These are phyloP conservation scores for Myotis brandtii DNA, from an alignment of 2,113 vertebrate genomes.

Conservation along the genomic window DNA sequence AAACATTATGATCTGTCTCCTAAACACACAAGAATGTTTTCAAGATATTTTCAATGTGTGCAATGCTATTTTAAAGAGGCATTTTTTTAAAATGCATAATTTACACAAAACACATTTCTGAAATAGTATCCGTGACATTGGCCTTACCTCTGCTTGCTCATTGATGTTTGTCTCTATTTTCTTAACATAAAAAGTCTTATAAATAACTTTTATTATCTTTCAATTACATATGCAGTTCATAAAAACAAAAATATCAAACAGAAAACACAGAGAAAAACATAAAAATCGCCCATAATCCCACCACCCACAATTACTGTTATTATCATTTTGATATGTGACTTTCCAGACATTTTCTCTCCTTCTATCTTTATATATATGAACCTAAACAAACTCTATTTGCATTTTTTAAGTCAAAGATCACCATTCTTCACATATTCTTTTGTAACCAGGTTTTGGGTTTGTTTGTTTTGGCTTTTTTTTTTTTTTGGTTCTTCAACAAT, in stretches of 20 bases:
- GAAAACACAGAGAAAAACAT: not conserved
- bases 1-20: not conserved
- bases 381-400: not conserved
- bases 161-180: not conserved
- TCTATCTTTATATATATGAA: not conserved
- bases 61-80: not conserved
- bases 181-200: not conserved
- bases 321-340: not conserved
- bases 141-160: not conserved
- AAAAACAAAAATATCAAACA: not conserved
- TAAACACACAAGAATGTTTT: not conserved
- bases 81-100: not conserved
- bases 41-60: not conserved
- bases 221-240: not conserved
- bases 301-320: not conserved
- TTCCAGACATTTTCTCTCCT: not conserved
- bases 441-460: not conserved
- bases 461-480: not conserved
- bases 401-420: not conserved
- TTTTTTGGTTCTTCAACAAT: not conserved
- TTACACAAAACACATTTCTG: not conserved
- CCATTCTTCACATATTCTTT: not conserved
- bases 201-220: not conserved
- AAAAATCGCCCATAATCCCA: not conserved
- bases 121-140: not conserved